These are phyloP conservation scores for Erebia epiphron DNA, from an alignment of 2,888 invertebrate species.

Conservation along the genomic window DNA sequence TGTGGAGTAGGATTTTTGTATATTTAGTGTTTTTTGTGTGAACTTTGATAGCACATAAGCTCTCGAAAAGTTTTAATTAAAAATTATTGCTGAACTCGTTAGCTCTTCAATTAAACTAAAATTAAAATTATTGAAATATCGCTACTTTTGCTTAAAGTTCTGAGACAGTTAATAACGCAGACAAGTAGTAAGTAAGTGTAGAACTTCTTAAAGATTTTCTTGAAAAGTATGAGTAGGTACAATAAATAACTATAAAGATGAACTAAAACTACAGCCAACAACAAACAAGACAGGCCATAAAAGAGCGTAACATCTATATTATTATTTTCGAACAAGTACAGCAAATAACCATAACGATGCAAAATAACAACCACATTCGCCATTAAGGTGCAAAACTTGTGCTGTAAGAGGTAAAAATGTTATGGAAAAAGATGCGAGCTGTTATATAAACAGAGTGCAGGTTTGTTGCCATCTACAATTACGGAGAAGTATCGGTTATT, in stretches of 20 bases:
- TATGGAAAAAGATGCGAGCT: conserved; percentile 9
- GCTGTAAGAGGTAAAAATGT: conserved; percentile 11
- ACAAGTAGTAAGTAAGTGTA: not conserved
- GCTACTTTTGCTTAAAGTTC: not conserved
- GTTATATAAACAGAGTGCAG: conserved; percentile 2
- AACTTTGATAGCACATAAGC: not conserved
- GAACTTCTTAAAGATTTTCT: not conserved
- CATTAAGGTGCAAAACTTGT: conserved; percentile 15
- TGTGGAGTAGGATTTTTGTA: conserved; percentile 65
- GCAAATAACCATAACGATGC: conserved; percentile 12
- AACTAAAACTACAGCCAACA: not conserved
- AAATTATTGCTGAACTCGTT: not conserved
- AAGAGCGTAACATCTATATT: conserved; percentile 34
- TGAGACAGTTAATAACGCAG: not conserved
- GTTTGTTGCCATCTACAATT: conserved; percentile 5
- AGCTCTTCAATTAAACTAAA: not conserved
- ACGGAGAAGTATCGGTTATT: conserved; percentile 10
- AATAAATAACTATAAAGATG: not conserved
- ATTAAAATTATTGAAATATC: not conserved
- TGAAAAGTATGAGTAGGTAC: not conserved
- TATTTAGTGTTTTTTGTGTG: conserved; percentile 46
- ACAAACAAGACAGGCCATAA: conserved; percentile 12
- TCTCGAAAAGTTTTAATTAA: not conserved
- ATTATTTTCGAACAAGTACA: conserved; percentile 23
- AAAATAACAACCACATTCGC: conserved; percentile 17